These are phyloP conservation scores for Leucoptera coffeella DNA, from an alignment of 2,888 invertebrate species.

Conservation along the genomic window DNA sequence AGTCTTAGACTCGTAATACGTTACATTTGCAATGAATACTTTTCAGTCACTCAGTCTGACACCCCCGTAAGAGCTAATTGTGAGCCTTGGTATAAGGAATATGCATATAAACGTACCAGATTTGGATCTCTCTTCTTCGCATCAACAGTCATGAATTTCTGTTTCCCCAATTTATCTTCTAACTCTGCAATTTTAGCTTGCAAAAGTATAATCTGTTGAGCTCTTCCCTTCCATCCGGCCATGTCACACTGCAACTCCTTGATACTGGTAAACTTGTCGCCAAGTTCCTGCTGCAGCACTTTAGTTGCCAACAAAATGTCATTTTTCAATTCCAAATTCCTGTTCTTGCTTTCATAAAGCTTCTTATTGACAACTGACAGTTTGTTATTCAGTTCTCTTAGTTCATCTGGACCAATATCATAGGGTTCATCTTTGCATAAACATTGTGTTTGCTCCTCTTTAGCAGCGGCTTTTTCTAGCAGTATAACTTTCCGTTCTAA, in stretches of 20 bases:
- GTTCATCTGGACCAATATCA: slow-evolving; percentile 29
- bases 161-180: slow-evolving; percentile 52
- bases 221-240: slow-evolving; percentile 69
- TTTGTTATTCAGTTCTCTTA: slow-evolving; percentile 58
- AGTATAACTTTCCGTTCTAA: slow-evolving; percentile 45
- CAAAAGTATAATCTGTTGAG: slow-evolving; percentile 65
- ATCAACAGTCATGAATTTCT: slow-evolving; percentile 17
- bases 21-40: too few relatives aligned
- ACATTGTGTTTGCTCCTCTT: slow-evolving; percentile 17
- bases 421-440: slow-evolving; percentile 38
- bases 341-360: slow-evolving; percentile 63
- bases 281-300: slow-evolving; percentile 68
- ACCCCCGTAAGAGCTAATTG: too few relatives aligned
- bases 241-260: slow-evolving; percentile 51
- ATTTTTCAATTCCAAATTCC: slow-evolving; percentile 61
- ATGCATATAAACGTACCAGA: too few relatives aligned
- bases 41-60: too few relatives aligned
- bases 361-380: slow-evolving; percentile 53
- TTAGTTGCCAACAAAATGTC: slow-evolving; percentile 68
- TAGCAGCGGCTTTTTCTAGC: slow-evolving; percentile 30
- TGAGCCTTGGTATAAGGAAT: too few relatives aligned
- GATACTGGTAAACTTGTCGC: slow-evolving; percentile 62
- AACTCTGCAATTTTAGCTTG: slow-evolving; percentile 64
- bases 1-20: too few relatives aligned
- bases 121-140: slow-evolving; percentile 23